Conservation (phyloP, 2,113 vertebrate genomes). For the Aspidoscelis tigris region DNA sequence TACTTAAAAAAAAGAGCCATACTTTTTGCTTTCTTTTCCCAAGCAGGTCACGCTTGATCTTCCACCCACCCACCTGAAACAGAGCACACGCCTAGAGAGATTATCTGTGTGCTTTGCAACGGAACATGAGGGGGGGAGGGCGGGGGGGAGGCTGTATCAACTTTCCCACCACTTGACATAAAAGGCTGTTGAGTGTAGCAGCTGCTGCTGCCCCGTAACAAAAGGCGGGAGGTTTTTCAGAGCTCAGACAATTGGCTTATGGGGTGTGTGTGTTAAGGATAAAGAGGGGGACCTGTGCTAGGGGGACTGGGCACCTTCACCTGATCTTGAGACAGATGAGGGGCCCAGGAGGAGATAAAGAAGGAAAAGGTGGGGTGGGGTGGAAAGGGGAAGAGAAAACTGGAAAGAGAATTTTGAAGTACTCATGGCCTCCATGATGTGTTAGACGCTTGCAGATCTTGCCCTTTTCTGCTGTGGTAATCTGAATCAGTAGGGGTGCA, state of each 20-base stretch:
- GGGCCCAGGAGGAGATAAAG: neutral
- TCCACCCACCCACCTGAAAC: slow-evolving; percentile 34
- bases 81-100: slow-evolving; percentile 60
- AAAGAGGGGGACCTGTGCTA: neutral
- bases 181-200: slow-evolving; percentile 75
- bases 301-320: neutral
- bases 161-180: slow-evolving; percentile 84
- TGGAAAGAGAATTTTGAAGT: neutral
- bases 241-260: slow-evolving; percentile 42
- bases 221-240: slow-evolving; percentile 69
- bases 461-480: too few species aligned
- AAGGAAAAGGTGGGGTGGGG: neutral
- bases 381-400: neutral
- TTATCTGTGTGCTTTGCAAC: slow-evolving; percentile 76
- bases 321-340: neutral
- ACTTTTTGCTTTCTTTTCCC: too few species aligned
- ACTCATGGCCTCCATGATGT: neutral
- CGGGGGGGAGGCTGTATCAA: slow-evolving; percentile 68
- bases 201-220: slow-evolving; percentile 78
- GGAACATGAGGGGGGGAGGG: slow-evolving; percentile 80
- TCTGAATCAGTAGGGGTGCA: too few species aligned
- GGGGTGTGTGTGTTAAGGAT: neutral
- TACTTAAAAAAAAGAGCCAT: too few species aligned
- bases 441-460: too few species aligned
- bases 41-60: too few species aligned